phyloP scores from a whole-genome alignment of 1,140 invertebrate species.

The Drosophila lowei region DNA sequence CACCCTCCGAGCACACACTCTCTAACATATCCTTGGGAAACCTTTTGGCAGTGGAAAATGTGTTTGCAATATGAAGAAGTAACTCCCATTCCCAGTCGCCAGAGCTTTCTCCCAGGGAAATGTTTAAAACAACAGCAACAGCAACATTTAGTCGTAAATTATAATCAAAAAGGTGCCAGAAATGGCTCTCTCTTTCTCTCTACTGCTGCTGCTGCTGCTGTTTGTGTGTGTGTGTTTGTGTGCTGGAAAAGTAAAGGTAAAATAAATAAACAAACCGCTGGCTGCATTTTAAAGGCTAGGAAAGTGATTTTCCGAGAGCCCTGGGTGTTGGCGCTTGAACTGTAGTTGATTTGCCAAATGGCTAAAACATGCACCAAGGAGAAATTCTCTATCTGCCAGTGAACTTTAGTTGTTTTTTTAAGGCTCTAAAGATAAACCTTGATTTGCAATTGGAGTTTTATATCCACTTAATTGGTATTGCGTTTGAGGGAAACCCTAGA shows the following conservation, averaged over 20 bases:
- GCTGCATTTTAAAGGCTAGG: conserved; percentile 62
- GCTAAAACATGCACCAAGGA: too few relatives aligned
- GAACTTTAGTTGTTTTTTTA: too few relatives aligned
- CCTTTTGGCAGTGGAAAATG: conserved; percentile 73
- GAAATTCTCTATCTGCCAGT: too few relatives aligned
- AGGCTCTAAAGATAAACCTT: too few relatives aligned
- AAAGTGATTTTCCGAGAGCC: conserved; percentile 32
- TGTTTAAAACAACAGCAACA: conserved; percentile 59
- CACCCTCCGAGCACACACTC: neutral
- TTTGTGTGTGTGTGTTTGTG: conserved; percentile 29
- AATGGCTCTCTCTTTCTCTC: conserved; percentile 11
- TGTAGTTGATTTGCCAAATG: conserved; percentile 52
- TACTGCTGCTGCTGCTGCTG: neutral
- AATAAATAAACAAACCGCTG: conserved; percentile 69
- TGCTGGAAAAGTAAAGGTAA: conserved; percentile 53
- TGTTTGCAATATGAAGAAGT: conserved; percentile 81
- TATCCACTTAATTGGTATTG: too few relatives aligned
- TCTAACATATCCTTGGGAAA: conserved; percentile 23
- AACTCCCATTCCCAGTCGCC: conserved; percentile 44
- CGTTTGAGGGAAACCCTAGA: too few relatives aligned
- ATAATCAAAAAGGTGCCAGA: conserved; percentile 79
- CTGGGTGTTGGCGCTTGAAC: conserved; percentile 13
- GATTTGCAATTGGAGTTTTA: too few relatives aligned
- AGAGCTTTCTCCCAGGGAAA: conserved; percentile 40
- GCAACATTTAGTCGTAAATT: conserved; percentile 78